Evolutionary conservation across 2,797 vertebrate species (phyloP), one percentile per base, ranked within the genome.

Genomic region (Lerista edwardsae): DNA sequence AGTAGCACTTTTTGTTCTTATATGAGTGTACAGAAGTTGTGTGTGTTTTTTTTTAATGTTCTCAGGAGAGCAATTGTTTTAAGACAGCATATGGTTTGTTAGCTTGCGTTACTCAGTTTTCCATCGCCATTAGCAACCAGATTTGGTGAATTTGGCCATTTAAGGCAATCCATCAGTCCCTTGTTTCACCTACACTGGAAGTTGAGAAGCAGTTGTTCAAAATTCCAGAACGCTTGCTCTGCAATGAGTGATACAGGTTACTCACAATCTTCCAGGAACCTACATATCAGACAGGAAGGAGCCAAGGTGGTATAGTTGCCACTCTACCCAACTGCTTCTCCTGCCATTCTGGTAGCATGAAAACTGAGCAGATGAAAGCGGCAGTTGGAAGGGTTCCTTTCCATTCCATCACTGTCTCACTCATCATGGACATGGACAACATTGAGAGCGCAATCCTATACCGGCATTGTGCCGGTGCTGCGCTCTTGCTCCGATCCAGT

Each of bases 1-100:
- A 88, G 2, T 76, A 6, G 19, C 36, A 19, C 23, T 86, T 89
- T 88, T 91, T 83, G 34, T 82, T 82, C 87, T 87, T 88, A 29
- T 84, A 83, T 90, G 27, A 36, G 73, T 59, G 15, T 78, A 65
- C 21, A 73, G 15, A 81, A 82, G 65, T 57, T 80, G 34, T 69
- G 55, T 6, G 47, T 51, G 47, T 51, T 51, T 31, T 82, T 78
- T 25, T 67, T 82, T 29, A 79, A 2, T 89, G 47, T 4, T 1
- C 0, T 78, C 41, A 39, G 8, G 6, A 89, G 77, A 89, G 2
- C 2, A 1, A 59, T 75, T 86, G 86, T 39, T 76, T 64, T 80
- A 65, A 68, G 67, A 23, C 0, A 47, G 2, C 17, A 75, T 55
- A 71, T 83, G 78, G 7, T 62, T 90, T 72, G 6, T 80, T 80